Base-by-base conservation (phyloP, 2,888 invertebrate species). In the Dromius quadrimaculatus region DNA sequence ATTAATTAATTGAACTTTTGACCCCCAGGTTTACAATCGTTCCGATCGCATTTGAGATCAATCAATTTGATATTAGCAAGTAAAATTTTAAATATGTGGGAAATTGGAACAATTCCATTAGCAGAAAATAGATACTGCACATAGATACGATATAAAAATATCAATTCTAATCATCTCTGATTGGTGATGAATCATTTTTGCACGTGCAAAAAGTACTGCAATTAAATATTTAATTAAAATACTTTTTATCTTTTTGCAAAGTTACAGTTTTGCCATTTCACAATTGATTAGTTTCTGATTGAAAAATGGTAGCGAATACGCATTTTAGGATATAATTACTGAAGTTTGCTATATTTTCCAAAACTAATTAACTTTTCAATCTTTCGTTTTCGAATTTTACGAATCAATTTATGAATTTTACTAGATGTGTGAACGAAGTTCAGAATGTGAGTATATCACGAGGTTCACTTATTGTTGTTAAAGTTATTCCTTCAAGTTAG, bases 201-300 rank as follows among this genome's bases (percentile, higher is more conserved):
- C 38, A 38, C 19, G 59, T 59, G 9, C 6, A 28, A 34, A 57
- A 32, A 32, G 19, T 17, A 9, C 38, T 36, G 45, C 63, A 63
- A 63, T 63, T 43, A 63, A 63, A 63, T 63, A 15, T 63, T 63
- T 63, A 63, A 63, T 63, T 63, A 63, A 63, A 63, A 63, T 28
- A 13, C 45, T 62, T 38, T 41, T 62, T 41, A 13, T 15, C 43
- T 62, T 9, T 36, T 61, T 36, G 22, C 6, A 11, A 38, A 20
- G 61, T 22, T 38, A 38, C 62, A 43, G 20, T 20, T 19, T 43
- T 43, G 63, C 28, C 43, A 28, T 63, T 63, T 63, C 45, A 32
- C 63, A 63, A 63, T 43, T 63, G 45, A 63, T 63, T 63, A 63
- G 45, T 63, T 63, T 63, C 32, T 63, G 45, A 63, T 63, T 45